These are phyloP conservation scores for Molossus molossus DNA, from an alignment of 2,797 vertebrate species.

Conservation along the genomic window DNA sequence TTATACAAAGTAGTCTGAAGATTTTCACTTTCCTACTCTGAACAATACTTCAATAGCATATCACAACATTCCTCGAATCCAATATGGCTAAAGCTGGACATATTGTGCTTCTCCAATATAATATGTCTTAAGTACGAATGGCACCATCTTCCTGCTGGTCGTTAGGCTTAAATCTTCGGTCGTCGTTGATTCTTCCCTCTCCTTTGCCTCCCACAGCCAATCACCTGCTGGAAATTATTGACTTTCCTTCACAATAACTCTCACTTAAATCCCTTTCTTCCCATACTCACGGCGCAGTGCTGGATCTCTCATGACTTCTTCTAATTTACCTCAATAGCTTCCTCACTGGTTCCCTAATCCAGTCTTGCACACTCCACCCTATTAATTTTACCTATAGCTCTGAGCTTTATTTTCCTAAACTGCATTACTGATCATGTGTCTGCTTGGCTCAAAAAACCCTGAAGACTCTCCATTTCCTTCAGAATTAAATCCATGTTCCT, in stretches of 20 bases:
- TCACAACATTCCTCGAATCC: background rate
- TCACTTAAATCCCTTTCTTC: conserved; percentile 10
- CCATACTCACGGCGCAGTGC: background rate
- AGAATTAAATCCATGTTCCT: conserved; percentile 37
- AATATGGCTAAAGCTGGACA: background rate
- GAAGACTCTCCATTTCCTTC: background rate
- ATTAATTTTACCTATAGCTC: conserved; percentile 48
- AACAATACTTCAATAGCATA: background rate
- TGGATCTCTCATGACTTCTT: conserved; percentile 9
- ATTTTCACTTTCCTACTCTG: background rate
- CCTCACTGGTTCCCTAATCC: background rate
- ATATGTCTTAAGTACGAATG: background rate
- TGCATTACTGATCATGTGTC: background rate
- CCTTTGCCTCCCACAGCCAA: background rate
- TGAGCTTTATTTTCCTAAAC: conserved; percentile 30
- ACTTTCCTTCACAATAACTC: conserved; percentile 50
- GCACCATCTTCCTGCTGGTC: background rate
- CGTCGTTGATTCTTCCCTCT: background rate
- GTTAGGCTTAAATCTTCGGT: background rate
- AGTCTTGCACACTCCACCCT: background rate
- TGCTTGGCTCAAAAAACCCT: background rate
- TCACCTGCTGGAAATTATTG: conserved; percentile 33
- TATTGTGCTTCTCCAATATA: background rate
- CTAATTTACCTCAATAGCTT: conserved; percentile 50
- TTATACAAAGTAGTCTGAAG: background rate